Evolutionary conservation across 2,797 vertebrate genomes (phyloP).

Genomic region (Pipistrellus pipistrellus): DNA sequence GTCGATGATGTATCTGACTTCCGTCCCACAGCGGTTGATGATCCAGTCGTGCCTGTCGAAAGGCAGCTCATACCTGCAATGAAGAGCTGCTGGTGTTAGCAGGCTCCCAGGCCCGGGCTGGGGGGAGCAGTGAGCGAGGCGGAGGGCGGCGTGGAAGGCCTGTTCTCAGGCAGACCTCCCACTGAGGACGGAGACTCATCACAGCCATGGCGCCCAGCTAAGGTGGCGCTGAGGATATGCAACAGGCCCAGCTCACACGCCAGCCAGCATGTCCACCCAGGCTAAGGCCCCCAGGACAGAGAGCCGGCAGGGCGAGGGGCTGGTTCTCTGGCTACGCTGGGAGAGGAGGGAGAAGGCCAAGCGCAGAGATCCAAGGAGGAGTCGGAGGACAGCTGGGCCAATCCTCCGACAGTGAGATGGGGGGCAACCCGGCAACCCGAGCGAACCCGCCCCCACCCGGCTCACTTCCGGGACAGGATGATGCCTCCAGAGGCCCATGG

Average conservation of each 20-base stretch:
- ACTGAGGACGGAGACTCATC: background rate
- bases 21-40: conserved; percentile 95
- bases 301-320: background rate
- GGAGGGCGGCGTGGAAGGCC: no score
- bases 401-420: background rate
- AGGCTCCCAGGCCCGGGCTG: no score
- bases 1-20: conserved; percentile 97
- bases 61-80: conserved; percentile 95
- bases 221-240: background rate
- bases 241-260: background rate
- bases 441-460: background rate
- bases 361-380: background rate
- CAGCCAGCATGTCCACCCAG: background rate
- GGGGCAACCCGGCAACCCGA: background rate
- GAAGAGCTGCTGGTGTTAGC: background rate
- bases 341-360: background rate
- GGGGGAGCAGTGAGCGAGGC: no score
- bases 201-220: background rate
- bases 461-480: background rate
- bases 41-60: conserved; percentile 99
- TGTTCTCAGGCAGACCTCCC: no score
- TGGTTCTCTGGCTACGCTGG: no score
- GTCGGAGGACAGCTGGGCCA: background rate
- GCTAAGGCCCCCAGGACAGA: background rate
- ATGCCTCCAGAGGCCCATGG: background rate